These are phyloP conservation scores for Enteromius radiatus DNA, from an alignment of 2,797 vertebrate species.

Conservation along the genomic window DNA sequence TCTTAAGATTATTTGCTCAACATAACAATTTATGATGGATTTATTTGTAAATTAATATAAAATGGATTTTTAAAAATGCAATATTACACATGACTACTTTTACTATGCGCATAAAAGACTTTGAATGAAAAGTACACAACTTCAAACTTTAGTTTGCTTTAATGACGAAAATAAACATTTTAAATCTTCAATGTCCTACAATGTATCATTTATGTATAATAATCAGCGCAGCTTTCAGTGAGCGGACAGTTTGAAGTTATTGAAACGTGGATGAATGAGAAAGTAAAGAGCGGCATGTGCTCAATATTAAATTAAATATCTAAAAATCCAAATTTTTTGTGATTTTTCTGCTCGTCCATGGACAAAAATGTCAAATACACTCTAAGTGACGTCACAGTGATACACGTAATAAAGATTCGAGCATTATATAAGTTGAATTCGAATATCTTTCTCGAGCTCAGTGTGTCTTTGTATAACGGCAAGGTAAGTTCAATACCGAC, in stretches of 20 bases:
- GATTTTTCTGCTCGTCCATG: too few relatives aligned
- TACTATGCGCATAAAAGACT: neutral
- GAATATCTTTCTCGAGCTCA: neutral
- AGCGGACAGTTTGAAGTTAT: neutral
- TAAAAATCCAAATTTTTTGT: too few relatives aligned
- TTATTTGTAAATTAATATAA: too few relatives aligned
- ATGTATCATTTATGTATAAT: neutral
- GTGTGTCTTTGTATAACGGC: too few relatives aligned
- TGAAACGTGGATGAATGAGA: neutral
- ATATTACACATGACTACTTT: neutral
- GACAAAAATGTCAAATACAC: neutral
- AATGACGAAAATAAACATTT: neutral
- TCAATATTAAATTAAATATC: too few relatives aligned
- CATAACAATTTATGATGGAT: too few relatives aligned
- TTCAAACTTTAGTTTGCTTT: neutral
- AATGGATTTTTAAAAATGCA: neutral
- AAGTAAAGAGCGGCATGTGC: neutral
- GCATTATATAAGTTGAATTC: neutral
- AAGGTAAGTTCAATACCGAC: neutral
- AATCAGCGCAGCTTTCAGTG: neutral
- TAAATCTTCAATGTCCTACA: neutral
- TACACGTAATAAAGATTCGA: neutral
- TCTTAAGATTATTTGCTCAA: too few relatives aligned
- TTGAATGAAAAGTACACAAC: neutral
- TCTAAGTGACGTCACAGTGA: neutral